Conservation (phyloP, 2,888 invertebrate genomes). For the Micropterix aruncella region DNA sequence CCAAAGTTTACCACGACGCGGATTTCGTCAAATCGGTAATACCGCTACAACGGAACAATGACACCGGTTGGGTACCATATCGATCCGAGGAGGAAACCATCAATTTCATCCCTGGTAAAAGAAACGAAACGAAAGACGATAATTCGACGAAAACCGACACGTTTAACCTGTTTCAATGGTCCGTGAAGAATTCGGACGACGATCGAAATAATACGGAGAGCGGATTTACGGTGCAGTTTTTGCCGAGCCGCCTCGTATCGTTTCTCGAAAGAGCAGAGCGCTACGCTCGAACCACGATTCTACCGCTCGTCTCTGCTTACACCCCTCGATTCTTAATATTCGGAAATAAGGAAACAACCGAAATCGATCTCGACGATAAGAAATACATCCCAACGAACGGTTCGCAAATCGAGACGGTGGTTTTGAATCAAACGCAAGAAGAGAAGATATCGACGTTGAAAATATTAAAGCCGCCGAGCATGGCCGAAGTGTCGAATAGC, state of each 20-base stretch:
- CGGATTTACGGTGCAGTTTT: slow-evolving; percentile 57
- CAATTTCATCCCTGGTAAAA: slow-evolving; percentile 16
- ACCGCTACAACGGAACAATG: slow-evolving; percentile 21
- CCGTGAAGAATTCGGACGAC: slow-evolving; percentile 10
- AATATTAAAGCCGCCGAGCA: slow-evolving; percentile 30
- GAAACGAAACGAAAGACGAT: background rate
- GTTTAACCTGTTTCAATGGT: slow-evolving; percentile 12
- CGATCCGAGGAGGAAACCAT: slow-evolving; percentile 23
- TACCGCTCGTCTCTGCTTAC: slow-evolving; percentile 65
- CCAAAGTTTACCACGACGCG: slow-evolving; percentile 1
- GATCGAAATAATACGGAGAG: slow-evolving; percentile 14
- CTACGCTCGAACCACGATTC: slow-evolving; percentile 62
- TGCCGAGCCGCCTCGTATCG: slow-evolving; percentile 64
- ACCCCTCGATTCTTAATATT: slow-evolving; percentile 58
- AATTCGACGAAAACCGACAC: slow-evolving; percentile 8
- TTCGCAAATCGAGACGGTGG: slow-evolving; percentile 23
- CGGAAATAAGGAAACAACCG: slow-evolving; percentile 25
- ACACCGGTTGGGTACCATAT: slow-evolving; percentile 9
- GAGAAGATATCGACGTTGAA: slow-evolving; percentile 35
- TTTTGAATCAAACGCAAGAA: slow-evolving; percentile 34
- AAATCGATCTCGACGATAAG: slow-evolving; percentile 28
- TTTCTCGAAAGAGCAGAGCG: slow-evolving; percentile 71
- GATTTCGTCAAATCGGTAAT: background rate
- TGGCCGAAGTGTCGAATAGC: slow-evolving; percentile 25
- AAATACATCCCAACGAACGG: slow-evolving; percentile 49